These are phyloP conservation scores for Drosophila rellima DNA, from an alignment of 2,888 invertebrate genomes.

Conservation along the genomic window DNA sequence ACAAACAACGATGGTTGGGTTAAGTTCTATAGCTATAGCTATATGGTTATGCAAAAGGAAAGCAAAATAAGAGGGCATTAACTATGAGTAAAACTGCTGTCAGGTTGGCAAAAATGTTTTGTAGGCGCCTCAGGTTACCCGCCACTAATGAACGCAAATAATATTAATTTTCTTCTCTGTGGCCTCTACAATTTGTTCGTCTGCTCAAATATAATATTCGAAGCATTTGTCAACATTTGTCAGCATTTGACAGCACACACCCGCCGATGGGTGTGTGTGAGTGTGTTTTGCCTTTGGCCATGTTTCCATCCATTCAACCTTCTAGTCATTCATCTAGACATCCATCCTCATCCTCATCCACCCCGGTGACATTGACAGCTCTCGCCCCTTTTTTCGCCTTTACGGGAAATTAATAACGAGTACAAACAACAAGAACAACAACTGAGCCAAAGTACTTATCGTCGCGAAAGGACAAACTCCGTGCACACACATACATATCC, in stretches of 20 bases:
- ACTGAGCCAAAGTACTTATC: conserved; percentile 64
- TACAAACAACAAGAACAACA: conserved; percentile 66
- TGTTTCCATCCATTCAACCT: conserved; percentile 24
- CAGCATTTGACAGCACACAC: conserved; percentile 80
- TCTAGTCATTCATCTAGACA: conserved; percentile 23
- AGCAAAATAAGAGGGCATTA: conserved; percentile 6
- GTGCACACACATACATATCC: neutral
- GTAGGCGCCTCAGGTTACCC: conserved; percentile 59
- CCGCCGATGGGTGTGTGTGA: conserved; percentile 32
- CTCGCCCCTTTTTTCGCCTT: conserved; percentile 55
- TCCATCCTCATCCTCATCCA: conserved; percentile 43
- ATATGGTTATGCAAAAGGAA: conserved; percentile 27
- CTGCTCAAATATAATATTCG: conserved; percentile 65
- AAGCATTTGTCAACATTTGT: conserved; percentile 85
- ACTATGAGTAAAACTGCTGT: conserved; percentile 37
- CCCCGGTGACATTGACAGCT: conserved; percentile 65
- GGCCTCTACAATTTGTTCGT: conserved; percentile 20
- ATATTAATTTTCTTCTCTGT: conserved; percentile 64
- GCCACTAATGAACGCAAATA: conserved; percentile 82
- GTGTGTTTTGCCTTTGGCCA: conserved; percentile 50
- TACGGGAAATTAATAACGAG: conserved; percentile 80
- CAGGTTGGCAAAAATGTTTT: conserved; percentile 29
- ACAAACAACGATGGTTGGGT: conserved; percentile 22
- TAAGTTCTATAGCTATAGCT: neutral
- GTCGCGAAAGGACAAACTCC: conserved; percentile 41